Percentiles rank a stretch among this genome's conserved stretches.
Conservation (phyloP, 2,888 invertebrate genomes). For the Oxyteleia sp. region DNA sequence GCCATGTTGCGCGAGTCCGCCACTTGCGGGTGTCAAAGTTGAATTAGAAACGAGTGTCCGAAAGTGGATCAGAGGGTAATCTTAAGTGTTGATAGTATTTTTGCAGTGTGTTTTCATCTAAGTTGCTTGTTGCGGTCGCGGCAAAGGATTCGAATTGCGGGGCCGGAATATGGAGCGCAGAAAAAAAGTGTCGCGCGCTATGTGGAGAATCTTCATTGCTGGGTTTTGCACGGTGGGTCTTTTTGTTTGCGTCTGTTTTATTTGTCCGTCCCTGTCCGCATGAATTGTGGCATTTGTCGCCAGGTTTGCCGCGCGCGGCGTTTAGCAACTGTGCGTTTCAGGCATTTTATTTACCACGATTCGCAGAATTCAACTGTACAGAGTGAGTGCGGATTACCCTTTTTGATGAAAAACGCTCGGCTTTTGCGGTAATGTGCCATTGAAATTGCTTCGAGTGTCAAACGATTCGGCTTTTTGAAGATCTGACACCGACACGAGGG, state of each 20-base stretch:
- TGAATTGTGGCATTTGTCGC: slow-evolving; percentile 52
- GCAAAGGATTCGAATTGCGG: slow-evolving; percentile 55
- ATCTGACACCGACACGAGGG: slow-evolving; percentile 20
- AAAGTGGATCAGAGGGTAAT: slow-evolving; percentile 1
- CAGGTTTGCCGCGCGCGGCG: slow-evolving; percentile 24
- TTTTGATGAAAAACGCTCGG: slow-evolving; percentile 36
- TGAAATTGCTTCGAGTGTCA: slow-evolving; percentile 56
- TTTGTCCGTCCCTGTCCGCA: slow-evolving; percentile 36
- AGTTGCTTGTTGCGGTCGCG: slow-evolving; percentile 58
- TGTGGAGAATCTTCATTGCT: slow-evolving; percentile 84
- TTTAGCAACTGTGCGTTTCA: slow-evolving; percentile 30
- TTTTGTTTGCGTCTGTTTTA: too few relatives aligned
- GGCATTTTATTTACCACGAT: slow-evolving; percentile 51
- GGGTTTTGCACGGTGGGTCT: slow-evolving; percentile 85
- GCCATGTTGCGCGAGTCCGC: background rate
- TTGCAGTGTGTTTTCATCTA: slow-evolving; percentile 48
- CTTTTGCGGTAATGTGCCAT: slow-evolving; percentile 57
- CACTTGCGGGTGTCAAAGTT: background rate
- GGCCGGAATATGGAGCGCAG: slow-evolving; percentile 50
- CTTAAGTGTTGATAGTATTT: slow-evolving; percentile 34
- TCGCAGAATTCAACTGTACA: slow-evolving; percentile 57
- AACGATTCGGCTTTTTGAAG: slow-evolving; percentile 45
- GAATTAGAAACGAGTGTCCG: background rate
- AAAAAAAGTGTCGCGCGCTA: slow-evolving; percentile 75
- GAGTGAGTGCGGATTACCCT: slow-evolving; percentile 55